phyloP scores from a whole-genome alignment of 1,140 invertebrate species.

The Watersipora subatra region DNA sequence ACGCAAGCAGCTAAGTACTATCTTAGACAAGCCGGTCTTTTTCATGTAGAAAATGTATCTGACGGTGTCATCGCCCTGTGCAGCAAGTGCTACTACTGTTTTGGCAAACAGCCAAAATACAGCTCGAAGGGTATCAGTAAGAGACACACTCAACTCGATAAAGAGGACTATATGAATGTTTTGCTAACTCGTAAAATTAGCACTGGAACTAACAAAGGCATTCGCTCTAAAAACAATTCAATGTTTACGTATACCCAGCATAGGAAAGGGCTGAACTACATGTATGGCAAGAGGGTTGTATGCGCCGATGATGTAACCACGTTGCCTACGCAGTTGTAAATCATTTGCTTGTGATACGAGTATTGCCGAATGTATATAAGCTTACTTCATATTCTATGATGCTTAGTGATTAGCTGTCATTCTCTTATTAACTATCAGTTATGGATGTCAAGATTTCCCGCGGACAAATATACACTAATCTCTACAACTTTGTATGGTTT shows the following conservation, averaged over 20 bases:
- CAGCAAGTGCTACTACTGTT: constrained; percentile 3
- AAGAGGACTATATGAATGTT: neutral
- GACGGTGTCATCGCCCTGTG: neutral
- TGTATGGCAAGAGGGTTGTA: neutral
- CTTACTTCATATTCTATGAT: no score
- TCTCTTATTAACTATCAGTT: no score
- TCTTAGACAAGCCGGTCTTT: neutral
- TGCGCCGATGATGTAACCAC: neutral
- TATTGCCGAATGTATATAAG: no score
- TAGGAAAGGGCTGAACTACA: neutral
- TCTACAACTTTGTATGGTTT: no score
- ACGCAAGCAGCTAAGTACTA: neutral
- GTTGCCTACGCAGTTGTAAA: neutral
- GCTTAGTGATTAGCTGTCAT: no score
- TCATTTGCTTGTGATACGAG: no score
- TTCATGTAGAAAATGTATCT: neutral
- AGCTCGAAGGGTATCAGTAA: constrained; percentile 3
- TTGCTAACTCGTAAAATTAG: neutral
- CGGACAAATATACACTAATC: no score
- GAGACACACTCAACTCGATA: neutral
- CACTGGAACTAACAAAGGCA: neutral
- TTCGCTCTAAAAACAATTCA: neutral
- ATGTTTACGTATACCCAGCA: neutral
- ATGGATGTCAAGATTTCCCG: no score
- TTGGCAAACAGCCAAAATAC: neutral